Evolutionary conservation across 2,797 vertebrate species (phyloP).

Genomic region (Moxostoma hubbsi): DNA sequence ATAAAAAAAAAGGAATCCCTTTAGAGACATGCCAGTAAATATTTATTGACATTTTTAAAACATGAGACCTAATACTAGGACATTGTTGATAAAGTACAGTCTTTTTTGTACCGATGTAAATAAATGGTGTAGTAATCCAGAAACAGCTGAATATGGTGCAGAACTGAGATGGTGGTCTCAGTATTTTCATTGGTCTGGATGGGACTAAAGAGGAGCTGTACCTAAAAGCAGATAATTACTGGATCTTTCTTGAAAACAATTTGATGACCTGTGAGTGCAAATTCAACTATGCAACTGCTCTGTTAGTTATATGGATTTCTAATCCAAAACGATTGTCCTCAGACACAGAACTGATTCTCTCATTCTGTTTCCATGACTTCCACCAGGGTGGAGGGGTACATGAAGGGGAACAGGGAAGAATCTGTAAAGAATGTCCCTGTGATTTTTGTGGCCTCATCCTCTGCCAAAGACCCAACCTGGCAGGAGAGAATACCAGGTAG

Average conservation of each 20-base stretch:
- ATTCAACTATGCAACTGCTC: no score
- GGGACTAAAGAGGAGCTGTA: conserved; percentile 87
- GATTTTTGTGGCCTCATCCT: conserved; percentile 83
- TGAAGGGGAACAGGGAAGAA: conserved; percentile 75
- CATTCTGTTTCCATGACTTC: not conserved
- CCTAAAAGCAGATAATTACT: conserved; percentile 85
- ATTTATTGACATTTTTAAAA: no score
- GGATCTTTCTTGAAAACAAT: conserved; percentile 79
- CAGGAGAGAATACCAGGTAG: conserved; percentile 85
- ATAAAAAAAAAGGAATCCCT: no score
- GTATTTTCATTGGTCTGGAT: conserved; percentile 83
- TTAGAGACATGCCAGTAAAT: no score
- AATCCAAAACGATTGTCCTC: not conserved
- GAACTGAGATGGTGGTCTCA: conserved; percentile 75
- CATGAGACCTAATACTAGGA: no score
- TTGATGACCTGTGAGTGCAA: conserved; percentile 82
- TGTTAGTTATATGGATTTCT: not conserved
- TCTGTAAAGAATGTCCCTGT: conserved; percentile 77
- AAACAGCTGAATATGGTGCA: conserved; percentile 77
- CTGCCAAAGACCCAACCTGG: conserved; percentile 90
- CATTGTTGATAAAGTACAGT: no score
- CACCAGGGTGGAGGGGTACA: conserved; percentile 74
- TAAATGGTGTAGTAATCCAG: conserved; percentile 79
- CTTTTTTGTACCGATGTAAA: not conserved
- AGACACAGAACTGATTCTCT: not conserved